Base-by-base conservation (phyloP, 2,797 vertebrate species). In the Perodicticus potto region DNA sequence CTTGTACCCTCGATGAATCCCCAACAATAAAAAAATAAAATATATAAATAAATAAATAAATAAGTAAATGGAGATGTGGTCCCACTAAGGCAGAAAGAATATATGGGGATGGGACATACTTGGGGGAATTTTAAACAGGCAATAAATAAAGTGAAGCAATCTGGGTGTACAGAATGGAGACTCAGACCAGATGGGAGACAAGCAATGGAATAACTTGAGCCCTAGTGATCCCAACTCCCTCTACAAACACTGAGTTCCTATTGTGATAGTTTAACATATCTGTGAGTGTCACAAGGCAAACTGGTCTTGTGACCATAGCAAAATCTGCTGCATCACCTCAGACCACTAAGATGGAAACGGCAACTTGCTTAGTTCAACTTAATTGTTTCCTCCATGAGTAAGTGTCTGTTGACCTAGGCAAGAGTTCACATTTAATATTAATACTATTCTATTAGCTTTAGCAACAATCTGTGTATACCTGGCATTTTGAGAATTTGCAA, bases 401-500 rank as follows among this genome's bases (percentile, higher is more conserved):
- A 65, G 69, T 72, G 20, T 87, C 95, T 83, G 86, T 85, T 88
- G 85, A 73, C 96, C 73, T 93, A 69, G 63, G 81, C 61, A 73
- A 83, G 85, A 23, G 76, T 89, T 96, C 86, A 57, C n/a, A 84
- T 53, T 77, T 34, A 92, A 57, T 27, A 93, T 55, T 77, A 86
- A 40, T 57, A 69, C 7, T 81, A 93, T 81, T 65, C 94, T 43
- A 59, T 45, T 67, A 61, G 72, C 22, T 85, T 96, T 93, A 91
- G 94, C 81, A 91, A 92, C 11, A 17, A 32, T 84, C 69, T 97
- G 94, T 81, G 61, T 91, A 86, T 43, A 85, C 2, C 89, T 72
- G 88, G 67, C 86, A 65, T 94, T 86, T 93, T 37, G 72, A 76
- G 49, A 93, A 86, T 96, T 90, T 92, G 70, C 89, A 86, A 95